Evolutionary conservation across 2,888 invertebrate genomes (phyloP).

Genomic region (Schrankia costaestrigalis): DNA sequence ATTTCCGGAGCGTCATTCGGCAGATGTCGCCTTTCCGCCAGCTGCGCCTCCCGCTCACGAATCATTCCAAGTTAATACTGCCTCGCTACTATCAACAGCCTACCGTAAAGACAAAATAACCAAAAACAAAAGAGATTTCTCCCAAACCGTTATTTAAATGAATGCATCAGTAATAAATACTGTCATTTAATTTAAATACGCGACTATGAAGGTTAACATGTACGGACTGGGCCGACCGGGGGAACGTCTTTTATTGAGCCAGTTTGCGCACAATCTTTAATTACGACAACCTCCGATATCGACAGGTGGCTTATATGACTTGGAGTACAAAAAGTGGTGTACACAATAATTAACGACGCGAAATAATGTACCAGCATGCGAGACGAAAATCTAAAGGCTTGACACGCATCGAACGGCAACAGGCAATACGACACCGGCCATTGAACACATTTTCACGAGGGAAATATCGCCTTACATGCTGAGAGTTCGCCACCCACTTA

Average conservation of each 20-base stretch:
- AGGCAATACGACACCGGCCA: constrained; percentile 71
- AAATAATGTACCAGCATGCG: constrained; percentile 78
- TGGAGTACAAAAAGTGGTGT: constrained; percentile 60
- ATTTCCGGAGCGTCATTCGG: constrained; percentile 68
- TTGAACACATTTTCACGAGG: constrained; percentile 75
- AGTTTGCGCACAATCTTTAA: constrained; percentile 61
- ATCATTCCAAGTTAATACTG: constrained; percentile 45
- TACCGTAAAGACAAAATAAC: no score
- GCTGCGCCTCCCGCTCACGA: constrained; percentile 58
- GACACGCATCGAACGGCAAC: constrained; percentile 53
- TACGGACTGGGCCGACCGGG: constrained; percentile 38
- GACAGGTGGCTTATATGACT: constrained; percentile 73
- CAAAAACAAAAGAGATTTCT: constrained; percentile 18
- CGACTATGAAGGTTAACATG: constrained; percentile 60
- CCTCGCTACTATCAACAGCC: constrained; percentile 25
- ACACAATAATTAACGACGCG: constrained; percentile 78
- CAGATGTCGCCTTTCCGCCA: constrained; percentile 81
- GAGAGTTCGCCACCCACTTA: constrained; percentile 70
- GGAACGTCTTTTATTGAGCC: constrained; percentile 47
- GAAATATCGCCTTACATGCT: constrained; percentile 74
- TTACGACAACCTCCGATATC: constrained; percentile 54
- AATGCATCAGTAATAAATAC: constrained; percentile 26
- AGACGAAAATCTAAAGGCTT: constrained; percentile 77
- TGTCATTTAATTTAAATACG: constrained; percentile 29
- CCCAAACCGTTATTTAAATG: background rate